Evolutionary conservation across 2,888 invertebrate genomes (phyloP).

Genomic region (Idaea biselata): DNA sequence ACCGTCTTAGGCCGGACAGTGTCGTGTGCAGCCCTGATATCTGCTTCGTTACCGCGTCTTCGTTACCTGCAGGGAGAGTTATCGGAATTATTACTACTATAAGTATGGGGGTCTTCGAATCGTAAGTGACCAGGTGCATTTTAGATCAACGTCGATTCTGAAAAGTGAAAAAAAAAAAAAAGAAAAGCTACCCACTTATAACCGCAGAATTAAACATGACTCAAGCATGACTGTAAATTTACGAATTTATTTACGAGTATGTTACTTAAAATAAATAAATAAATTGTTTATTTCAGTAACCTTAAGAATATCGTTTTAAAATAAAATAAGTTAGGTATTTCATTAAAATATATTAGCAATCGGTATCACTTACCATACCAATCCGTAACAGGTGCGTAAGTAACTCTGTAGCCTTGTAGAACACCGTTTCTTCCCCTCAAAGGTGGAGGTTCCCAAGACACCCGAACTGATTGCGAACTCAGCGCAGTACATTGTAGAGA

Average conservation of each 20-base stretch:
- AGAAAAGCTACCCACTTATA: too few relatives aligned
- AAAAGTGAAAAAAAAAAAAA: too few relatives aligned
- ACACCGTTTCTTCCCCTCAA: constrained; percentile 91
- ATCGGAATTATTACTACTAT: too few relatives aligned
- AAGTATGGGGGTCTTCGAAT: too few relatives aligned
- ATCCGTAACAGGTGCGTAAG: constrained; percentile 88
- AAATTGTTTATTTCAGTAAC: too few relatives aligned
- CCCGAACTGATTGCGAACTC: constrained; percentile 91
- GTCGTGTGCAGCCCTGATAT: constrained; percentile 85
- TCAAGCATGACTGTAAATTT: too few relatives aligned
- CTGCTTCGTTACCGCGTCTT: constrained; percentile 88
- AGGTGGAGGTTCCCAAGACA: constrained; percentile 92
- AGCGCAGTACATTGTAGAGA: constrained; percentile 90
- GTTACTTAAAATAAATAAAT: too few relatives aligned
- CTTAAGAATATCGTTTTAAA: background rate
- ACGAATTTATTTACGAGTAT: too few relatives aligned
- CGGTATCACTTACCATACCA: constrained; percentile 85
- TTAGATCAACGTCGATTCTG: too few relatives aligned
- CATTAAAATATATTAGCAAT: background rate
- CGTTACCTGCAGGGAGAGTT: constrained; percentile 80
- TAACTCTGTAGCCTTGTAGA: constrained; percentile 92
- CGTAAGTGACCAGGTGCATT: too few relatives aligned
- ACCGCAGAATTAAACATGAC: too few relatives aligned
- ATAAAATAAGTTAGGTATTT: too few relatives aligned
- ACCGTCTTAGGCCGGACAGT: constrained; percentile 88